Evolutionary conservation across 2,113 vertebrate species (phyloP), one percentile per base, ranked within the genome.

Genomic region (Barnardius zonarius): DNA sequence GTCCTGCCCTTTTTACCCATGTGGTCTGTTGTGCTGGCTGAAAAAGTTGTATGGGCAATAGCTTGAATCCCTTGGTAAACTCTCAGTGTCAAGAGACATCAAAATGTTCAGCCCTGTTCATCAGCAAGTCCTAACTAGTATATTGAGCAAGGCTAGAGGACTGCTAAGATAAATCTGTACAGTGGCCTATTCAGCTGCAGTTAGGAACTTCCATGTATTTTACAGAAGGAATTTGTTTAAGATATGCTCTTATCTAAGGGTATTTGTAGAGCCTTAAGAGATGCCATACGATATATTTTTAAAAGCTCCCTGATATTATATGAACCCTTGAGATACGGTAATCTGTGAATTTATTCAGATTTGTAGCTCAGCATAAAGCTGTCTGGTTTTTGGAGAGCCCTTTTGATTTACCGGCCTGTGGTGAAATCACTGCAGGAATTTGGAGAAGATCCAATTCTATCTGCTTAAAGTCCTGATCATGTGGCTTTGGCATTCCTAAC

Each of bases 381-480:
- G 95, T 94, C 95, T 93, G 76, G 64, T 67, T 97, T 97, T 90
- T 89, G 92, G 94, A 95, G 83, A 92, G 70, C 54, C 86, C 27
- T 90, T 97, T 81, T 97, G 96, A 98, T 97, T 97, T 98, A 98
- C 59, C 73, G 89, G 74, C 87, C 93, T 76, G 17, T 70, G 88
- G 96, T 95, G 96, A 91, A 96, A 96, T 91, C 22, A 4, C 85
- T 64, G 84, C 85, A 96, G 95, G 84, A 92, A 95, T 91, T 87
- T 98, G 97, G 97, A 97, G 46, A 89, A 86, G 79, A 63, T 91
- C 94, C 97, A 98, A 59, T 92, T 97, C 73, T 89, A 62, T 97
- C 96, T 95, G 97, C 95, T 97, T 94, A 83, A 95, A 97, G 94
- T 95, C 76, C 70, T 82, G 94, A 95, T 97, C 95, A 74, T 78